Conservation (phyloP, 1,140 invertebrate species). For the Drosophila prosaltans region DNA sequence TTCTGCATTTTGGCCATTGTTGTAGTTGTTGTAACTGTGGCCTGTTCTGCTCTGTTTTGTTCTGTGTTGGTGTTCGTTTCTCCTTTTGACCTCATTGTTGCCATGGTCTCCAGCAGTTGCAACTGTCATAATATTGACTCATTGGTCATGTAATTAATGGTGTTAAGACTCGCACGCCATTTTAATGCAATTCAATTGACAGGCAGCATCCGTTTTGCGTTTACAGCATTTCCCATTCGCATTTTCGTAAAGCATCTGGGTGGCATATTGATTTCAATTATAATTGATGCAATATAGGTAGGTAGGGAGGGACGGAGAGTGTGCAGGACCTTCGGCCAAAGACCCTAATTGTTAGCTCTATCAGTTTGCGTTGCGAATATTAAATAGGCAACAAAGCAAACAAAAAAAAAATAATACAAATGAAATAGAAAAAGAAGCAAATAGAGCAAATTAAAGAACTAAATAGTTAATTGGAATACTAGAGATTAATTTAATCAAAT, state of each 20-base stretch:
- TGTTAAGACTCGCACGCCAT: slow-evolving; percentile 78
- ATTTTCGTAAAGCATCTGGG: slow-evolving; percentile 28
- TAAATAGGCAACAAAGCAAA: slow-evolving; percentile 28
- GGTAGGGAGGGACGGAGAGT: background rate
- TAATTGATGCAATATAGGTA: slow-evolving; percentile 48
- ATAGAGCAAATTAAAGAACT: background rate
- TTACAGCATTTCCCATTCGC: slow-evolving; percentile 35
- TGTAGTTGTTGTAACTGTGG: slow-evolving; percentile 7
- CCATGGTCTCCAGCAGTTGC: slow-evolving; percentile 42
- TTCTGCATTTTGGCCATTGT: slow-evolving; percentile 1
- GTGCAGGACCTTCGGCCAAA: slow-evolving; percentile 15
- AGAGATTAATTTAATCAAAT: background rate
- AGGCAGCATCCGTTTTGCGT: slow-evolving; percentile 65
- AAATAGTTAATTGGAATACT: slow-evolving; percentile 6
- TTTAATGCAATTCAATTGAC: slow-evolving; percentile 78
- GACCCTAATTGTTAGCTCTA: slow-evolving; percentile 49
- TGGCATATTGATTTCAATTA: slow-evolving; percentile 73
- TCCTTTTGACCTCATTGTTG: slow-evolving; percentile 10
- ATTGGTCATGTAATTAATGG: slow-evolving; percentile 77
- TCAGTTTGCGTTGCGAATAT: slow-evolving; percentile 51
- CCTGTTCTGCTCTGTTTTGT: background rate
- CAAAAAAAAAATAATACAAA: background rate
- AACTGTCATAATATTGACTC: slow-evolving; percentile 80
- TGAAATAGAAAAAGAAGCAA: background rate
- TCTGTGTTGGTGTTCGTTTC: background rate